phyloP scores from a whole-genome alignment of 2,113 vertebrate species.

The Stictonetta naevosa region DNA sequence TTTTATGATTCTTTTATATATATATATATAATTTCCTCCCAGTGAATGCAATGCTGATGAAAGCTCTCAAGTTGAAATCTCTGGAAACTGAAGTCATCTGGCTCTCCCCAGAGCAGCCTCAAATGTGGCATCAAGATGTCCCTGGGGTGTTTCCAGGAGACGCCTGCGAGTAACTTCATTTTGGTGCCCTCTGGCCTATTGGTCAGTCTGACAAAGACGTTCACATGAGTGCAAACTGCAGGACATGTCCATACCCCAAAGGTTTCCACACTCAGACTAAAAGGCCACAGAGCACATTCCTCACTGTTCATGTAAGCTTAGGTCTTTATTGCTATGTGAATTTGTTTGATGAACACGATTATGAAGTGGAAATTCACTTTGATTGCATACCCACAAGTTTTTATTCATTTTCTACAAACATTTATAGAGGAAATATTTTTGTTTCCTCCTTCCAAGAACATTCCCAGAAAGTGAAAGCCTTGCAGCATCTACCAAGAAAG shows the following conservation, averaged over 20 bases:
- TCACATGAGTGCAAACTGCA: background rate
- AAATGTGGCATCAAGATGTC: background rate
- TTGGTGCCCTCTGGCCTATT: background rate
- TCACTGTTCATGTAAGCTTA: background rate
- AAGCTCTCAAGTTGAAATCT: background rate
- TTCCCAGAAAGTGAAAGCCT: slow-evolving; percentile 18
- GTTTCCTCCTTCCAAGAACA: background rate
- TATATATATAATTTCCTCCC: background rate
- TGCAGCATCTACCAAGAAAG: slow-evolving; percentile 1
- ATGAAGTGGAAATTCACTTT: slow-evolving; percentile 23
- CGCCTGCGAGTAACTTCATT: background rate
- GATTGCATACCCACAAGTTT: background rate
- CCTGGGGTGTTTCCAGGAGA: background rate
- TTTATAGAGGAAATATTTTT: slow-evolving; percentile 27
- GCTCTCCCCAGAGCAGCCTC: background rate
- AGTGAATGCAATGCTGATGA: background rate
- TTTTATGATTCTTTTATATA: background rate
- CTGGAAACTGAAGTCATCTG: background rate
- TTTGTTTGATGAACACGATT: background rate
- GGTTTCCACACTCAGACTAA: background rate
- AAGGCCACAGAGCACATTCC: background rate
- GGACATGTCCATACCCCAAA: background rate
- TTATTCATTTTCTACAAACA: slow-evolving; percentile 31
- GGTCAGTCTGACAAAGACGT: background rate
- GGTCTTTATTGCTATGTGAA: background rate